phyloP scores from a whole-genome alignment of 2,113 vertebrate species.

The Pachycephala philippinensis region DNA sequence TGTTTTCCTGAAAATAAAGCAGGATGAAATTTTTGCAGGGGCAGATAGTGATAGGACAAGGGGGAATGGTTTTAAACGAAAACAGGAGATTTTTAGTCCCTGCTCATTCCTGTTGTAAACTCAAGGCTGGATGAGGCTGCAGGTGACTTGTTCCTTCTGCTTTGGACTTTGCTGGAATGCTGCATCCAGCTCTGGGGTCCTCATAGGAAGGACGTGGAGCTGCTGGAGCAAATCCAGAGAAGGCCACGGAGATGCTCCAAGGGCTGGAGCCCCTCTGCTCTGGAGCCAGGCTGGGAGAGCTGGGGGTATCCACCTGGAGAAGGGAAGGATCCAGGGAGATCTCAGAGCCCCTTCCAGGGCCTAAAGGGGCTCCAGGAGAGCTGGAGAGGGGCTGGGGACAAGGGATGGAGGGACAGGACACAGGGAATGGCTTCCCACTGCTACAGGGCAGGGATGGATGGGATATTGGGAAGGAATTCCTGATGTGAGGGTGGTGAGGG shows the following conservation, averaged over 20 bases:
- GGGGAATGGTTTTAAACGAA: not conserved
- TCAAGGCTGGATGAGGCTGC: not conserved
- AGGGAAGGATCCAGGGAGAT: not conserved
- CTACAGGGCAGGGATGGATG: not conserved
- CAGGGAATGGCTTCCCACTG: not conserved
- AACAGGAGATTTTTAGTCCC: not conserved
- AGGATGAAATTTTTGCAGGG: not conserved
- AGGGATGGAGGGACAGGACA: not conserved
- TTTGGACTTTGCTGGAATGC: not conserved
- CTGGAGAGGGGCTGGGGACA: not conserved
- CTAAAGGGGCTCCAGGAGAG: not conserved
- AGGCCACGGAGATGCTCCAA: fast-evolving
- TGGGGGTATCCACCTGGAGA: fast-evolving
- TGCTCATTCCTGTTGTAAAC: not conserved
- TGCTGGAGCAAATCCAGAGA: not conserved
- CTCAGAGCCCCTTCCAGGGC: not conserved
- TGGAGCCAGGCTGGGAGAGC: not conserved
- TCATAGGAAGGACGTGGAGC: not conserved
- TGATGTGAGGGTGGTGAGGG: no score
- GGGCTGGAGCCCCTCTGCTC: not conserved
- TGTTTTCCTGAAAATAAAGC: not conserved
- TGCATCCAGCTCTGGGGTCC: not conserved
- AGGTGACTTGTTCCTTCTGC: not conserved
- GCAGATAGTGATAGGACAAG: not conserved
- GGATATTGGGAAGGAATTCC: not conserved